Percentiles rank a stretch among this genome's conserved stretches.
phyloP scores from a whole-genome alignment of 2,797 vertebrate genomes.

The Monodelphis domestica region DNA sequence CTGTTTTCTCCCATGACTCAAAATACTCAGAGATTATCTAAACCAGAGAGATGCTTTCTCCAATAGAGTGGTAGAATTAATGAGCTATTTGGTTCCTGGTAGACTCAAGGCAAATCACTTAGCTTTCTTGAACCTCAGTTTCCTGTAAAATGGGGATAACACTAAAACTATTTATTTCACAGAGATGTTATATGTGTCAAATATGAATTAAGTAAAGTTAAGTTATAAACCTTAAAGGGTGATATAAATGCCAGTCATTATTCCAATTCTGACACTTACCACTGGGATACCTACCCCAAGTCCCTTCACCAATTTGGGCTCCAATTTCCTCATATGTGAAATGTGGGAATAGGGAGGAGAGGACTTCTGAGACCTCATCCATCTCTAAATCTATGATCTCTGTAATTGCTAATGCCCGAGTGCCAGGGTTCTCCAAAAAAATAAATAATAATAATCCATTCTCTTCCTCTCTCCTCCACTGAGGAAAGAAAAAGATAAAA shows the following conservation, averaged over 20 bases:
- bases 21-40: not conserved
- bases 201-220: not conserved
- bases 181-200: not conserved
- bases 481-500: not conserved
- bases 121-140: too few relatives aligned
- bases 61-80: not conserved
- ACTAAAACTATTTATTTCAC: not conserved
- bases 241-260: not conserved
- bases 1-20: not conserved
- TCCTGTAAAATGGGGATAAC: not conserved
- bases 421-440: slow-evolving; percentile 43
- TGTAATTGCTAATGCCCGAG: slow-evolving; percentile 24
- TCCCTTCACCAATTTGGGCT: slow-evolving; percentile 4
- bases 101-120: not conserved
- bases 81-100: not conserved
- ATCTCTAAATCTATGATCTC: not conserved
- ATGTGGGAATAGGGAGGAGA: not conserved
- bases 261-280: not conserved
- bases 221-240: not conserved
- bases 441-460: slow-evolving; percentile 69
- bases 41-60: not conserved
- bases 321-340: not conserved
- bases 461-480: slow-evolving; percentile 9
- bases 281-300: not conserved
- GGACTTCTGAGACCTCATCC: not conserved